Evolutionary conservation across 2,888 invertebrate genomes (phyloP), one percentile per base, ranked within the genome.

Genomic region (Callyntrura guangdongensis): DNA sequence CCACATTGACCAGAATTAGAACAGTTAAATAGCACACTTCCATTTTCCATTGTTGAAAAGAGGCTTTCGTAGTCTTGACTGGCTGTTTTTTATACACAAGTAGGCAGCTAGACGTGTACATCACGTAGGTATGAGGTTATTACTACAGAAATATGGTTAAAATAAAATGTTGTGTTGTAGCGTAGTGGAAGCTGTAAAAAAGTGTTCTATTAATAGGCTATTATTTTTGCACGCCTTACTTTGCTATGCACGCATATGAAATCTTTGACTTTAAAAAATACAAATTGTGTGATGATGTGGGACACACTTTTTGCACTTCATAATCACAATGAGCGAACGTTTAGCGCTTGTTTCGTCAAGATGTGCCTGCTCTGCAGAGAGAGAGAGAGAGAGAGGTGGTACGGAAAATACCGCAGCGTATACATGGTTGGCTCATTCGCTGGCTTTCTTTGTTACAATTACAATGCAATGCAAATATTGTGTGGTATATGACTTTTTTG

Each of bases 1-100:
- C 90, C 86, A 82, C 90, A 90, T 47, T 82, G 82, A 86, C 90
- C 90, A 90, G 90, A 90, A 90, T 90, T 90, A 86, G 90, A 90
- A 86, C 90, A 90, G 81, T 59, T 90, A 90, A 90, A 90, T 90
- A 86, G 90, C 86, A 86, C 86, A 90, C 86, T 79, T 67, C 61
- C 81, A 85, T 85, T 87, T 87, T 79, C 45, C 69, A 61, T 89
- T 59, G 82, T 87, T 81, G 87, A 87, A 86, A 47, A 49, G 36
- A 8, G 56, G n/a, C 3, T 69, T 47, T 47, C 64, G 11, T 27
- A 36, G 36, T 69, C 5, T 69, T 45, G 36, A 11, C 45, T 27
- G 79, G 14, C 56, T 56, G 49, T 8, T 20, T 20, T 17, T 20
- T 77, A 17, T 49, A 22, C n/a, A 64, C 9, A 17, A 5, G 17